Conservation (phyloP, 2,113 vertebrate genomes). For the Sinosuthora webbiana region DNA sequence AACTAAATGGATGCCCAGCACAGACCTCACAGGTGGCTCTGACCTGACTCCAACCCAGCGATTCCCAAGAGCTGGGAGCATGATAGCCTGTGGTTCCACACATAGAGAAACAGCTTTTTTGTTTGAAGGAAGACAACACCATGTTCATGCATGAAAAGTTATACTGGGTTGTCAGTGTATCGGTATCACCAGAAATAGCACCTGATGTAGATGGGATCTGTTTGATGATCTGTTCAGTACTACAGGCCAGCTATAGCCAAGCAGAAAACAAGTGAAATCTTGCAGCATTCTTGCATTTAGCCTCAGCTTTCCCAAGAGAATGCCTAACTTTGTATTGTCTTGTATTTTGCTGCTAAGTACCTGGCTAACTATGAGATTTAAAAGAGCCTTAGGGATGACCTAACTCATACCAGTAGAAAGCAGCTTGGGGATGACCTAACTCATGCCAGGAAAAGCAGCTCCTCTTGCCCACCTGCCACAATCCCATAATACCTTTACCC, state of each 20-base stretch:
- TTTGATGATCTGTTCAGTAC: background rate
- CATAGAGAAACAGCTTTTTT: background rate
- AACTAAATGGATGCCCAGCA: background rate
- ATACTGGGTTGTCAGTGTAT: background rate
- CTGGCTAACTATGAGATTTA: background rate
- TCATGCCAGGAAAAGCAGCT: background rate
- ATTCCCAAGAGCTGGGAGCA: background rate
- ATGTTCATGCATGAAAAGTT: background rate
- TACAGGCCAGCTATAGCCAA: background rate
- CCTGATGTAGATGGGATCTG: background rate
- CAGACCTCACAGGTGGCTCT: fast-evolving
- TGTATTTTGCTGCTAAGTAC: background rate
- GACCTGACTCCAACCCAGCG: background rate
- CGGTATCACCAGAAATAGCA: background rate
- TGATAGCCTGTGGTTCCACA: background rate
- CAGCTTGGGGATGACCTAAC: background rate
- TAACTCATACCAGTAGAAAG: background rate
- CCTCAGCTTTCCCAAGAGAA: background rate
- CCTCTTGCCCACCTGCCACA: background rate
- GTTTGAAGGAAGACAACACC: background rate
- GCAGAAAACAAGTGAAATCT: background rate
- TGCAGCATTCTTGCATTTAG: background rate
- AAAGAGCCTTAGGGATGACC: background rate
- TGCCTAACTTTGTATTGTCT: background rate
- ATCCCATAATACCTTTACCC: background rate